Conservation (phyloP, 2,888 invertebrate genomes). For the Mylabris sibirica region DNA sequence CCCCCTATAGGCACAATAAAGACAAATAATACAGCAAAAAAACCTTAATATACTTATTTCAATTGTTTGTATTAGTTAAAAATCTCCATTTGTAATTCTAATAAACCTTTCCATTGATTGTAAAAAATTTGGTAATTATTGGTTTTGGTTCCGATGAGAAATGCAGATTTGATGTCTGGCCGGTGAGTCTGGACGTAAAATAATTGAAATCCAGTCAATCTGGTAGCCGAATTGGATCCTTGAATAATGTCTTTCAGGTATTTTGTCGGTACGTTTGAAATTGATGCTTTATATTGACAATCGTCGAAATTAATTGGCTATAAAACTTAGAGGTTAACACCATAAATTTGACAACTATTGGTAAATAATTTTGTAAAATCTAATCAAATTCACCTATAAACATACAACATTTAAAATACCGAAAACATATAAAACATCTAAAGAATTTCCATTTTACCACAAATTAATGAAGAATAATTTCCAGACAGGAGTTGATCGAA, state of each 20-base stretch:
- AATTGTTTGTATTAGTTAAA: not conserved
- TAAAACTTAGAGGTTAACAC: slow-evolving; percentile 35
- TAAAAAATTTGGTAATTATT: not conserved
- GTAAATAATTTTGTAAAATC: slow-evolving; percentile 27
- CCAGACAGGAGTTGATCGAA: slow-evolving; percentile 39
- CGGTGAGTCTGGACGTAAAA: not conserved
- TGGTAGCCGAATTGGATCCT: slow-evolving; percentile 1
- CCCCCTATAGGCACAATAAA: not conserved
- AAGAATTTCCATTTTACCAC: slow-evolving; percentile 27
- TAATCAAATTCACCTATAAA: slow-evolving; percentile 31
- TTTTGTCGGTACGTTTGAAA: slow-evolving; percentile 40
- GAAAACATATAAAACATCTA: slow-evolving; percentile 30
- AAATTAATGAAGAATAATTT: slow-evolving; percentile 39
- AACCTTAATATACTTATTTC: not conserved
- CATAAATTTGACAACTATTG: slow-evolving; percentile 36
- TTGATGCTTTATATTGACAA: slow-evolving; percentile 42
- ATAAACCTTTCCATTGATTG: not conserved
- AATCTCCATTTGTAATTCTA: not conserved
- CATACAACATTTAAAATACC: slow-evolving; percentile 30
- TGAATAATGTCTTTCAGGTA: slow-evolving; percentile 27
- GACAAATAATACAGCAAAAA: not conserved
- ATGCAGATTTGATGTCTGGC: slow-evolving; percentile 2
- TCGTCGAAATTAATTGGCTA: slow-evolving; percentile 41
- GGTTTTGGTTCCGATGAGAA: not conserved
- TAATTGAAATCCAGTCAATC: not conserved